These are phyloP conservation scores for Corynorhinus townsendii DNA, from an alignment of 2,113 vertebrate species.

Conservation along the genomic window DNA sequence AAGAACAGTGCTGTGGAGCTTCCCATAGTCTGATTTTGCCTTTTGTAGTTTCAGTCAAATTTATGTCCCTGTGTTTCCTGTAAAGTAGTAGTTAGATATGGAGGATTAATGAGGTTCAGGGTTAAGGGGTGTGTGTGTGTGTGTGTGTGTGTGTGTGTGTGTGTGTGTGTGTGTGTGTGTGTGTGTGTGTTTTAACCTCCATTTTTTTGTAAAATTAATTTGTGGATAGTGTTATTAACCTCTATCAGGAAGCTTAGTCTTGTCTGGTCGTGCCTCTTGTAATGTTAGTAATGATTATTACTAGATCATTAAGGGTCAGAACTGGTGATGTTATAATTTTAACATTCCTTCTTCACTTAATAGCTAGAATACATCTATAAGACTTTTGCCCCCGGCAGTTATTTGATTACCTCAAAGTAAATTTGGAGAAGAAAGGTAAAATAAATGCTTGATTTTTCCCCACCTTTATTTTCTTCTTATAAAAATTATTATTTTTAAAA, in stretches of 20 bases:
- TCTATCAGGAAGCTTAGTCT: neutral
- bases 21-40: neutral
- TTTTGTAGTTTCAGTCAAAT: neutral
- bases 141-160: neutral
- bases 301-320: neutral
- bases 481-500: slow-evolving; percentile 40
- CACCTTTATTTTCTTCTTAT: slow-evolving; percentile 5
- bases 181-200: neutral
- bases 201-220: neutral
- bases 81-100: neutral
- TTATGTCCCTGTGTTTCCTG: neutral
- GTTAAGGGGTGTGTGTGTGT: neutral
- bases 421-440: slow-evolving; percentile 11
- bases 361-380: neutral
- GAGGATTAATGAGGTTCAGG: neutral
- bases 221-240: neutral
- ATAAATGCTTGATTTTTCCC: neutral
- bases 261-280: neutral
- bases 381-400: neutral
- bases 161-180: neutral
- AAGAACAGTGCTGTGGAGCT: neutral
- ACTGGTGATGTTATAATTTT: neutral
- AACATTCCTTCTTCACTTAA: neutral
- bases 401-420: neutral
- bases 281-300: neutral